A percentile compares a stretch with the other conserved stretches of the same genome.
phyloP scores from a whole-genome alignment of 30 jellyfish, hydroid and myxozoan genomes.

The Clytia hemisphaerica region DNA sequence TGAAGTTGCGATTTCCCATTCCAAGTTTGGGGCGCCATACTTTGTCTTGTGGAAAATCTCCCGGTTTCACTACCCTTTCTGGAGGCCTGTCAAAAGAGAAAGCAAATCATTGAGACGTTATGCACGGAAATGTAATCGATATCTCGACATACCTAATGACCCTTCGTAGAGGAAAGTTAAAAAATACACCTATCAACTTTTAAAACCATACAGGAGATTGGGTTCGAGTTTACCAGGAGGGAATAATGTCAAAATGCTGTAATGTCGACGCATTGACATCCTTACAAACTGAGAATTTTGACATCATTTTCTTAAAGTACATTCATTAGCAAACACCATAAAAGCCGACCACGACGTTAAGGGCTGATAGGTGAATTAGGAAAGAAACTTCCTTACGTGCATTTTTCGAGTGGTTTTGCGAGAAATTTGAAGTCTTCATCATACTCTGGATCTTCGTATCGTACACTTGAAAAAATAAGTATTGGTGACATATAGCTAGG shows the following conservation, averaged over 20 bases:
- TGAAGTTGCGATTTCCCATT: conserved; percentile 56
- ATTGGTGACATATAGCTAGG: too few relatives aligned
- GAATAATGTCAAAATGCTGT: too few relatives aligned
- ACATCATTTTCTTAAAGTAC: too few relatives aligned
- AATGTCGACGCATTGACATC: too few relatives aligned
- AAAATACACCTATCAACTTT: not conserved
- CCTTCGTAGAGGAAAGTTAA: too few relatives aligned
- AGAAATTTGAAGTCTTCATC: conserved; percentile 63
- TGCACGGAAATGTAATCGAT: too few relatives aligned
- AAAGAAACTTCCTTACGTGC: conserved; percentile 35
- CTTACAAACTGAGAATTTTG: too few relatives aligned
- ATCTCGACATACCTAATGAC: too few relatives aligned
- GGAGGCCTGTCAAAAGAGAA: conserved; percentile 56
- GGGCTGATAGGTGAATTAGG: not conserved
- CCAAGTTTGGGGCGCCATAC: conserved; percentile 73
- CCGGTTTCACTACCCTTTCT: conserved; percentile 59
- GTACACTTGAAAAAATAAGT: conserved; percentile 40
- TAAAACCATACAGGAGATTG: too few relatives aligned
- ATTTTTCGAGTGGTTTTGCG: conserved; percentile 67
- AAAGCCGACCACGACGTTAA: not conserved
- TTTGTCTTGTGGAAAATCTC: conserved; percentile 54
- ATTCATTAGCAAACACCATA: too few relatives aligned
- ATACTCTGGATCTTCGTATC: conserved; percentile 67
- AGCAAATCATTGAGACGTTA: too few relatives aligned
- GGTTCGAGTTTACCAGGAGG: too few relatives aligned